A percentile compares a stretch with the other conserved stretches of the same genome.
phyloP scores from a whole-genome alignment of 2,797 vertebrate species.

The Coregonus suidteri region DNA sequence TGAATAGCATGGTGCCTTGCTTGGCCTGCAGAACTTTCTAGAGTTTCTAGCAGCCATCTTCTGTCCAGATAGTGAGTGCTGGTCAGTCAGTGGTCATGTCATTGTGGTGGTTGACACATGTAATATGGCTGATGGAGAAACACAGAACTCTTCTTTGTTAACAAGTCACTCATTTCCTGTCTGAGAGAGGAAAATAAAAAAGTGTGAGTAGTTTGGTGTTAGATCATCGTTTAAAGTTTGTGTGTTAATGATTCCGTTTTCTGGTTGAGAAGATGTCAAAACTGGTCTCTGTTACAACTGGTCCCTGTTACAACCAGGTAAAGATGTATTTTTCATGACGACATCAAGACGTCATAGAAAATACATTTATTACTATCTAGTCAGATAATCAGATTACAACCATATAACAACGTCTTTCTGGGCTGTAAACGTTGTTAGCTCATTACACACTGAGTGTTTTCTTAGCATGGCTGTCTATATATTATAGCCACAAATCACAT shows the following conservation, averaged over 20 bases:
- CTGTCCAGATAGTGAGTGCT: not conserved
- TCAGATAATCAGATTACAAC: no score
- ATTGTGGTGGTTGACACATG: slow-evolving; percentile 10
- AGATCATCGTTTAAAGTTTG: slow-evolving; percentile 19
- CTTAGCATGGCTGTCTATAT: no score
- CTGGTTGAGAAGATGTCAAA: not conserved
- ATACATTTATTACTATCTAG: no score
- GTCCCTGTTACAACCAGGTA: no score
- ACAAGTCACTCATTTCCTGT: slow-evolving; percentile 44
- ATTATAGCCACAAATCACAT: no score
- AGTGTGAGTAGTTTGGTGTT: slow-evolving; percentile 29
- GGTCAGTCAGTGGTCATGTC: slow-evolving; percentile 9
- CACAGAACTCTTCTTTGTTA: slow-evolving; percentile 20
- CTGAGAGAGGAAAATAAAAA: slow-evolving; percentile 31
- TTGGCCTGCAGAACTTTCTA: not conserved
- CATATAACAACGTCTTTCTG: no score
- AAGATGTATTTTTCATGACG: no score
- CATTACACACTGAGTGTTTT: no score
- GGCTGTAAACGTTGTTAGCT: no score
- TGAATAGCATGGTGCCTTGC: not conserved
- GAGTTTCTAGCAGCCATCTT: not conserved
- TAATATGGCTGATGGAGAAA: slow-evolving; percentile 9
- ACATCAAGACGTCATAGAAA: no score
- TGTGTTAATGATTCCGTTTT: not conserved
- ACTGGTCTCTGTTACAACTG: no score